Conservation (phyloP, 2,113 vertebrate species). For the Smithornis capensis region DNA sequence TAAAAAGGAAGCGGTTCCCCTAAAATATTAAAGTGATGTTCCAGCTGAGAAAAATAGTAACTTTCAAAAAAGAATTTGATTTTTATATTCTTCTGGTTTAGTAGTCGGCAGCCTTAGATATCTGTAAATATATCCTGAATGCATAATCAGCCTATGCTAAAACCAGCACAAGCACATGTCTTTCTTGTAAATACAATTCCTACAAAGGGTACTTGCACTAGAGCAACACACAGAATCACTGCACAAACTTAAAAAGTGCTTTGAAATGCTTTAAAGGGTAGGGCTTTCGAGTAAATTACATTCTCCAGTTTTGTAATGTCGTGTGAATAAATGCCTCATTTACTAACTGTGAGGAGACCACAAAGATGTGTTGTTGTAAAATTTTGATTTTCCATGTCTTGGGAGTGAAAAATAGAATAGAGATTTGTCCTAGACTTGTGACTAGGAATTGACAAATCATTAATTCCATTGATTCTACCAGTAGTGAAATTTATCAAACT, state of each 20-base stretch:
- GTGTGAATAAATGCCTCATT: slow-evolving; percentile 4
- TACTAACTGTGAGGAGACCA: slow-evolving; percentile 1
- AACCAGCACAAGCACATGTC: background rate
- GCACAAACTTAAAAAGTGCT: background rate
- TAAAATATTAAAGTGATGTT: slow-evolving; percentile 47
- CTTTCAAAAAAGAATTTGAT: slow-evolving; percentile 8
- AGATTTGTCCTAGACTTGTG: slow-evolving; percentile 54
- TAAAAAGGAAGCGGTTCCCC: slow-evolving; percentile 19
- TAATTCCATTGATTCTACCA: slow-evolving; percentile 57
- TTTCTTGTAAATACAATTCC: background rate
- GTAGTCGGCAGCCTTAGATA: background rate
- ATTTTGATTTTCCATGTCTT: slow-evolving; percentile 54
- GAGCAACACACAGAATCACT: background rate
- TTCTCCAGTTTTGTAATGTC: background rate
- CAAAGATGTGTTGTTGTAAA: slow-evolving; percentile 23
- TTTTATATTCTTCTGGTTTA: slow-evolving; percentile 39
- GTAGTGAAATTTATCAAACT: slow-evolving; percentile 55
- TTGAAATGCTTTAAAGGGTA: background rate
- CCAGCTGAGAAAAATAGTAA: slow-evolving; percentile 60
- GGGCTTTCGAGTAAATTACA: background rate
- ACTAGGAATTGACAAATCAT: slow-evolving; percentile 61
- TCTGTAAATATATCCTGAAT: slow-evolving; percentile 24
- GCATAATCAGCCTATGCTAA: background rate
- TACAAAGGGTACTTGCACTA: background rate
- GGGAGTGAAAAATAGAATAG: slow-evolving; percentile 50